Evolutionary conservation across 2,797 vertebrate species (phyloP).

Genomic region (Taenioides sp.): DNA sequence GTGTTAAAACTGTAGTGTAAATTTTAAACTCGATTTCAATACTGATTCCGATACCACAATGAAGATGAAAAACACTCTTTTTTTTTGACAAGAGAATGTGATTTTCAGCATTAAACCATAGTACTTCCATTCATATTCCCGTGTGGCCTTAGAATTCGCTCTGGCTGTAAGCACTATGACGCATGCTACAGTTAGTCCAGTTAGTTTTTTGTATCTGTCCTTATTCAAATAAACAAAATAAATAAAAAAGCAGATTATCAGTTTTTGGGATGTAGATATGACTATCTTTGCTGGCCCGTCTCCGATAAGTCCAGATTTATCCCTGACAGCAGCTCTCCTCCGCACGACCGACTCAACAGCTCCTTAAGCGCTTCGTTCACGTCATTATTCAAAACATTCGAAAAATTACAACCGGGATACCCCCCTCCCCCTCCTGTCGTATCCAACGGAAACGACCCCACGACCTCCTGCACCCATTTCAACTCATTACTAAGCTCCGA

Average conservation of each 20-base stretch:
- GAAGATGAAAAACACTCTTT: too few relatives aligned
- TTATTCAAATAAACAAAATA: too few relatives aligned
- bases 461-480: slow-evolving; percentile 85
- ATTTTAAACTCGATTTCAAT: too few relatives aligned
- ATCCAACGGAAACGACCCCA: slow-evolving; percentile 70
- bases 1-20: too few relatives aligned
- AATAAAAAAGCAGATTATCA: background rate
- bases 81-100: too few relatives aligned
- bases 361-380: slow-evolving; percentile 84
- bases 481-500: slow-evolving; percentile 84
- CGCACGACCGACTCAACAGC: slow-evolving; percentile 77
- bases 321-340: slow-evolving; percentile 78
- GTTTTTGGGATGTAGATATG: background rate
- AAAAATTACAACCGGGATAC: slow-evolving; percentile 57
- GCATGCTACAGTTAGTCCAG: too few relatives aligned
- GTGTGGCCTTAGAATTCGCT: too few relatives aligned
- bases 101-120: too few relatives aligned
- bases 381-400: slow-evolving; percentile 75
- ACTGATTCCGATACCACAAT: too few relatives aligned
- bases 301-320: slow-evolving; percentile 76
- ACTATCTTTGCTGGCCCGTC: slow-evolving; percentile 62
- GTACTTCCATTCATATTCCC: too few relatives aligned
- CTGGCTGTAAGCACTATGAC: too few relatives aligned
- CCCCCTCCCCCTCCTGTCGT: slow-evolving; percentile 40
- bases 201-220: too few relatives aligned